phyloP scores from a whole-genome alignment of 2,797 vertebrate species.

The Pelodytes ibericus region DNA sequence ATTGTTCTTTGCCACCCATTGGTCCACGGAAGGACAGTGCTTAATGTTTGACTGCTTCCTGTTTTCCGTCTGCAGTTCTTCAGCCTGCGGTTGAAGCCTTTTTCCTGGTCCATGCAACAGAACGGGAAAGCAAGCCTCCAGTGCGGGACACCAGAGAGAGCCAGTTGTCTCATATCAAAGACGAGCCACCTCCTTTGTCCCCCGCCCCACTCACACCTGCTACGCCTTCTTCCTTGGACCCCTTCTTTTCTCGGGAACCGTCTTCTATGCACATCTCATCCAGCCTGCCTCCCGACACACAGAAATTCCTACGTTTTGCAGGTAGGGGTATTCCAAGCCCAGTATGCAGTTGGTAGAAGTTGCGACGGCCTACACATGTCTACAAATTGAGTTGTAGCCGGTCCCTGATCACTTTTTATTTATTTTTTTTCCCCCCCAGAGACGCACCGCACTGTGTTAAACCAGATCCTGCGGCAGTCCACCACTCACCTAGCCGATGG shows the following conservation, averaged over 20 bases:
- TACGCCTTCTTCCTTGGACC: constrained; percentile 91
- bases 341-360: too few relatives aligned
- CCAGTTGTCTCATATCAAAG: constrained; percentile 75
- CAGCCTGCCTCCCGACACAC: constrained; percentile 92
- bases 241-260: constrained; percentile 92
- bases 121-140: constrained; percentile 93
- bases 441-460: constrained; percentile 94
- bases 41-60: not conserved
- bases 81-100: constrained; percentile 95
- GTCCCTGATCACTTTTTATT: too few relatives aligned
- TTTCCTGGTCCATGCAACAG: constrained; percentile 94
- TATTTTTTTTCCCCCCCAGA: constrained; percentile 67
- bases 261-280: constrained; percentile 97
- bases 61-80: constrained; percentile 72
- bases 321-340: constrained; percentile 68
- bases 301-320: constrained; percentile 95
- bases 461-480: constrained; percentile 93
- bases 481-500: constrained; percentile 93
- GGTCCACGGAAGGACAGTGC: not conserved
- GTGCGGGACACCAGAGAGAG: constrained; percentile 90
- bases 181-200: constrained; percentile 72
- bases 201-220: constrained; percentile 87
- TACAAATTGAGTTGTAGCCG: too few relatives aligned
- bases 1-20: not conserved
- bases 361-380: too few relatives aligned